A percentile compares a stretch with the other conserved stretches of the same genome.
phyloP scores from a whole-genome alignment of 30 jellyfish, hydroid and myxozoan species.

The Hydractinia echinata region DNA sequence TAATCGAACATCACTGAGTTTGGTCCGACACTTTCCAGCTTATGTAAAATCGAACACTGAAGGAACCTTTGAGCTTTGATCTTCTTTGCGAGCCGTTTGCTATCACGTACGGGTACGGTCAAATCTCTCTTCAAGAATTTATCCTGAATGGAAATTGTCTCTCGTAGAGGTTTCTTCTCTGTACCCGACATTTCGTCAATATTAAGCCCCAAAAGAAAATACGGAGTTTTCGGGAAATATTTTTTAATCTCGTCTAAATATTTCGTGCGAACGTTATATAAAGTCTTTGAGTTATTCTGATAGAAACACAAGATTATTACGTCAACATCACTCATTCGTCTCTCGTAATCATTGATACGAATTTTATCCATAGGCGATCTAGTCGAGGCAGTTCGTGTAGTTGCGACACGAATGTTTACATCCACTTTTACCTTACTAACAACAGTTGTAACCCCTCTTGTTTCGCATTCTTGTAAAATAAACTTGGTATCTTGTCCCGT shows the following conservation, averaged over 20 bases:
- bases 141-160: constrained; percentile 30
- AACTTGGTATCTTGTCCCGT: constrained; percentile 23
- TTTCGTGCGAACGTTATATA: constrained; percentile 31
- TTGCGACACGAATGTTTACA: constrained; percentile 20
- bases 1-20: background rate
- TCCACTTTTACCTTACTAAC: constrained; percentile 10
- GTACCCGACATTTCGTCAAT: constrained; percentile 17
- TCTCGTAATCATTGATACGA: constrained; percentile 14
- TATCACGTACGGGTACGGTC: constrained; percentile 9
- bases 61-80: constrained; percentile 11
- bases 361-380: constrained; percentile 27
- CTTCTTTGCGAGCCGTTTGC: background rate
- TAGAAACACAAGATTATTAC: constrained; percentile 22
- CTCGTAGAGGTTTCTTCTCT: constrained; percentile 6
- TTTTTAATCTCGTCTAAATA: constrained; percentile 29
- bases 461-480: constrained; percentile 13
- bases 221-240: constrained; percentile 29
- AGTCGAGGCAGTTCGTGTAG: constrained; percentile 19
- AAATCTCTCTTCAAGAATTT: constrained; percentile 22
- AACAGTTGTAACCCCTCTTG: constrained; percentile 13
- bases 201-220: constrained; percentile 8
- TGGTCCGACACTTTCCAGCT: background rate
- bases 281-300: constrained; percentile 24
- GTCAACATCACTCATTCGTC: constrained; percentile 13
- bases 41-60: constrained; percentile 7